These are phyloP conservation scores for Eupithecia abbreviata DNA, from an alignment of 2,888 invertebrate species.

Conservation along the genomic window DNA sequence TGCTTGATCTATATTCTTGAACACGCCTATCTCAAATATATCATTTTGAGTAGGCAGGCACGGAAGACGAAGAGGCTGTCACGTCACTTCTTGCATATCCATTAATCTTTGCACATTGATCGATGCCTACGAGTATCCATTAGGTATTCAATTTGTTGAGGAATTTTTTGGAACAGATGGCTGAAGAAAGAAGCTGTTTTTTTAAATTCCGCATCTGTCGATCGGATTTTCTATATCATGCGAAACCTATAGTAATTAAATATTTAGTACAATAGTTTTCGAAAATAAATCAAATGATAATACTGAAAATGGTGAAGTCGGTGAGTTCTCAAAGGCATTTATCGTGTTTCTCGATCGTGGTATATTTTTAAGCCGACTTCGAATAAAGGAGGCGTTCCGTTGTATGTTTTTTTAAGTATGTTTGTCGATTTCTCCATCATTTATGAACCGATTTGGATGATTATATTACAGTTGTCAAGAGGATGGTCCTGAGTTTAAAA, in stretches of 20 bases:
- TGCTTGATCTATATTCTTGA: constrained; percentile 7
- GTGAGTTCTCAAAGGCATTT: not conserved
- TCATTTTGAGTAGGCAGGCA: constrained; percentile 37
- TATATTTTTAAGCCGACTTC: not conserved
- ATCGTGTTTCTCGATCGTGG: not conserved
- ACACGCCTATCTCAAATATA: constrained; percentile 35
- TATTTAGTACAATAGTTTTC: not conserved
- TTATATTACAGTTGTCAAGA: no score
- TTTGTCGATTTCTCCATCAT: no score
- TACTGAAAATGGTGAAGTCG: not conserved
- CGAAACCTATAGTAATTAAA: no score
- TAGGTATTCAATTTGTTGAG: constrained; percentile 35
- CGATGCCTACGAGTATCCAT: constrained; percentile 32
- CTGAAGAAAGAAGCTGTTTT: constrained; percentile 1
- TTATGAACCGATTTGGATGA: no score
- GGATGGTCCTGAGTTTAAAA: no score
- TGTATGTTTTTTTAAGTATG: no score
- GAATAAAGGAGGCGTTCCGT: no score
- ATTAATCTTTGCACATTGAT: constrained; percentile 40
- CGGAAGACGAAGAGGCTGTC: constrained; percentile 35
- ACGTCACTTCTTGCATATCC: constrained; percentile 36
- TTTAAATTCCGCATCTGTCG: constrained; percentile 2
- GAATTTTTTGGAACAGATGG: constrained; percentile 26
- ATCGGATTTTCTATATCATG: not conserved
- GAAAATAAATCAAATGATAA: not conserved